phyloP scores from a whole-genome alignment of 2,113 vertebrate genomes.

The Carollia perspicillata region DNA sequence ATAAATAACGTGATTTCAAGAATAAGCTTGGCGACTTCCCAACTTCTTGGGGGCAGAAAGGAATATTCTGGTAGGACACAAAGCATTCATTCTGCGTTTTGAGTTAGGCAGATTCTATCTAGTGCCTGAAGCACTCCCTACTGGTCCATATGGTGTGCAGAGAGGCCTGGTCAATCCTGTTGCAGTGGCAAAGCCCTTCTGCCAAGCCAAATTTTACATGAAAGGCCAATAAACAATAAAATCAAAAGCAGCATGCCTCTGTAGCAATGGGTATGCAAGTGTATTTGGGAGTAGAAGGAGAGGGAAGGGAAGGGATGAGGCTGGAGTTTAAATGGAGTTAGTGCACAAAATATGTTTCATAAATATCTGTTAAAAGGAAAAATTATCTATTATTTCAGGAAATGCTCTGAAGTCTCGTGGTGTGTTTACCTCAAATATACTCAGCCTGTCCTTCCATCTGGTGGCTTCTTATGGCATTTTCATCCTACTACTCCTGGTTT shows the following conservation, averaged over 20 bases:
- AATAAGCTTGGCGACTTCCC: background rate
- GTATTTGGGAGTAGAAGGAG: too few species aligned
- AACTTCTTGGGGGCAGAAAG: background rate
- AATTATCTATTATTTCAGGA: background rate
- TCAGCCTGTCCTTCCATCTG: background rate
- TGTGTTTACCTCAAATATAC: background rate
- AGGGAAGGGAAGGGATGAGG: background rate
- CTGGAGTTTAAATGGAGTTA: background rate
- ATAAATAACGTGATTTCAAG: background rate
- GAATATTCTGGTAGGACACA: background rate
- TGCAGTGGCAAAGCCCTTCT: background rate
- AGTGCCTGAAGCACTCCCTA: background rate
- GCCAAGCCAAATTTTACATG: background rate
- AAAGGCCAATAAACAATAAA: background rate
- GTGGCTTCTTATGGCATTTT: background rate
- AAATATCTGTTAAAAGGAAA: conserved; percentile 5
- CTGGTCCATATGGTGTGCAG: background rate
- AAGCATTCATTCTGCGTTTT: background rate
- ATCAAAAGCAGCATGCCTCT: background rate
- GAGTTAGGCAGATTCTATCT: background rate
- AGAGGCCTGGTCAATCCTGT: background rate
- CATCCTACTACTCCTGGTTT: background rate
- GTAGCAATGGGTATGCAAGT: background rate
- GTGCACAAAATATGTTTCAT: background rate
- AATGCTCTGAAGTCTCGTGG: background rate